Conservation (phyloP, 1,140 invertebrate genomes). For the Pentalonia nigronervosa region DNA sequence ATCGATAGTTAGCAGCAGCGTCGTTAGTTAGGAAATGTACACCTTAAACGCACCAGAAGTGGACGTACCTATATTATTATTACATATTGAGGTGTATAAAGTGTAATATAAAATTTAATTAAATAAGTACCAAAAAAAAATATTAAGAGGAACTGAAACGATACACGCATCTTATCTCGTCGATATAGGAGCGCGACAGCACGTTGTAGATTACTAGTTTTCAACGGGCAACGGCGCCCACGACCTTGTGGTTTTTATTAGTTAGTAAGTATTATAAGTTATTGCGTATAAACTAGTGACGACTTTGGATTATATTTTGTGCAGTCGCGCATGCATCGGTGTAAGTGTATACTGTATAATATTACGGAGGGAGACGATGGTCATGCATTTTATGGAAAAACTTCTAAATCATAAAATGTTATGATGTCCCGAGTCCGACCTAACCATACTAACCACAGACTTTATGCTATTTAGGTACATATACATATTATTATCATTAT, state of each 20-base stretch:
- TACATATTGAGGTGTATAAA: background rate
- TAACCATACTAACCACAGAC: background rate
- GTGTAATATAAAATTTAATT: background rate
- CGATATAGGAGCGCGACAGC: background rate
- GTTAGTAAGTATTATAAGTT: background rate
- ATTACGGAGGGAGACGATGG: background rate
- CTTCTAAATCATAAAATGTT: background rate
- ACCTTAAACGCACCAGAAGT: background rate
- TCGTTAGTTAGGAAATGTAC: background rate
- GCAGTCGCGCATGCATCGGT: background rate
- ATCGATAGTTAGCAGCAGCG: background rate
- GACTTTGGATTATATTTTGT: background rate
- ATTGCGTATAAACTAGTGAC: background rate
- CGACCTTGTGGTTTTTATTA: background rate
- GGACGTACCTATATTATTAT: background rate
- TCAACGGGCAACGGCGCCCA: background rate
- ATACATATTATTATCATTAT: constrained; percentile 5
- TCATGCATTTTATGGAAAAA: background rate
- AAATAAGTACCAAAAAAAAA: background rate
- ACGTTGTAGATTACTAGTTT: background rate
- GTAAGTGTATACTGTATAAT: background rate
- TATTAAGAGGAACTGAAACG: background rate
- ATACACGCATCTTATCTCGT: background rate
- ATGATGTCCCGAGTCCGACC: background rate
- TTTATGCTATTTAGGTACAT: background rate